Base-by-base conservation (phyloP, 2,113 vertebrate genomes). In the Calypte anna region DNA sequence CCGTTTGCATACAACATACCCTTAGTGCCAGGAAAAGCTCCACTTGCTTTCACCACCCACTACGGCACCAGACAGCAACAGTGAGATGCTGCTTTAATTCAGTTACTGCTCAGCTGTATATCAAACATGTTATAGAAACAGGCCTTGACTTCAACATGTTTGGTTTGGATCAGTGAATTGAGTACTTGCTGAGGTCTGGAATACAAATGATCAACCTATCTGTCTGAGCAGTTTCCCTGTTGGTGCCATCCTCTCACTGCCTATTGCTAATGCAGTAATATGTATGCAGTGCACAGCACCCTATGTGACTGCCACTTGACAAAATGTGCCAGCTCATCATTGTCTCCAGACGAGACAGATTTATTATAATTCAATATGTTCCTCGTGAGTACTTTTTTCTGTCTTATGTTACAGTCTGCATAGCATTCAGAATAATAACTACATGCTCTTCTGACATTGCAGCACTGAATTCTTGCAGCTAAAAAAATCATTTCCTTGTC, bases 331-430 rank as follows among this genome's bases (percentile, higher is more conserved):
- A 96, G 96, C 96, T 97, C 96, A 97, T 97, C 97, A 97, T 96
- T 96, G 95, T 97, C 96, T 97, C 94, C 95, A 97, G 96, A 96
- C 95, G 33, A 97, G 97, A 97, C 94, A 97, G 96, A 96, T 97
- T 97, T 97, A 97, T 97, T 97, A 97, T 97, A 96, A 97, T 97
- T 97, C 97, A 97, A 97, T 97, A 97, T 97, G 96, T 96, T 97
- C 96, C 94, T 97, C 36, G 3, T 94, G 95, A 97, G 92, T 93
- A 95, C 95, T 95, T 96, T 93, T 97, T 97, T 94, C 96, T 96
- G 91, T 96, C 94, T 96, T 93, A 92, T 90, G 94, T 94, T 97
- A 93, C 94, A 92, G 94, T 82, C 97, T 96, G 97, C 88, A 75
- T 66, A 86, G 90, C 85, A 91, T 96, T 94, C 90, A 78, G 95